Percentiles rank a stretch among this genome's conserved stretches.
phyloP scores from a whole-genome alignment of 2,888 invertebrate genomes.

The Protonemura montana region DNA sequence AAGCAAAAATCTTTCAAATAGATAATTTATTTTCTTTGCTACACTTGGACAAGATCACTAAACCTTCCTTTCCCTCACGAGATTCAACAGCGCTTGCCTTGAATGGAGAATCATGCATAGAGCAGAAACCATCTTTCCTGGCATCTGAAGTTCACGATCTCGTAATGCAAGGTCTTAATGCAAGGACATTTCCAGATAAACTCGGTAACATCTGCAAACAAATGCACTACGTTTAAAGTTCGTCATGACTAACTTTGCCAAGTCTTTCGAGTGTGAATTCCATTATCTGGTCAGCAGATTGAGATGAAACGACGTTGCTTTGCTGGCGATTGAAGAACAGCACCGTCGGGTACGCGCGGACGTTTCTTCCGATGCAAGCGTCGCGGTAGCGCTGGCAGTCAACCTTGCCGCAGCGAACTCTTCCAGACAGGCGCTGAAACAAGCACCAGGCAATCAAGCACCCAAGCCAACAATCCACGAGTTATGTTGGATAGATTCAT shows the following conservation, averaged over 20 bases:
- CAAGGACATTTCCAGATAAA: no score
- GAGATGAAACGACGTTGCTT: background rate
- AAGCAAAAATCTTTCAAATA: no score
- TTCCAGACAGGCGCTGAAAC: conserved; percentile 62
- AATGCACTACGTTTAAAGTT: background rate
- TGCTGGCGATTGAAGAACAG: conserved; percentile 59
- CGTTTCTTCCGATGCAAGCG: conserved; percentile 63
- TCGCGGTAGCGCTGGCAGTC: conserved; percentile 68
- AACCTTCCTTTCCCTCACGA: no score
- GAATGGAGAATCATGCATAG: no score
- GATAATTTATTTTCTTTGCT: no score
- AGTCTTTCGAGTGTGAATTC: background rate
- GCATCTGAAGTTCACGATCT: no score
- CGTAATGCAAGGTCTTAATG: no score
- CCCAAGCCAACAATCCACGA: background rate
- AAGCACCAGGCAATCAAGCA: background rate
- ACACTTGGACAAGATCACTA: no score
- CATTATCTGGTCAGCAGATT: background rate
- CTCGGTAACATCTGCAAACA: no score
- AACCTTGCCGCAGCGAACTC: conserved; percentile 68
- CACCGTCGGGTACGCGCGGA: conserved; percentile 69
- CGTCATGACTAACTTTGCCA: background rate
- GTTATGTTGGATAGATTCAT: no score
- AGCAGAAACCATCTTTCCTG: no score
- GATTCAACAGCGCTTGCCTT: no score